Evolutionary conservation across 1,140 invertebrate genomes (phyloP), one percentile per base, ranked within the genome.

Genomic region (Drosophila funebris): DNA sequence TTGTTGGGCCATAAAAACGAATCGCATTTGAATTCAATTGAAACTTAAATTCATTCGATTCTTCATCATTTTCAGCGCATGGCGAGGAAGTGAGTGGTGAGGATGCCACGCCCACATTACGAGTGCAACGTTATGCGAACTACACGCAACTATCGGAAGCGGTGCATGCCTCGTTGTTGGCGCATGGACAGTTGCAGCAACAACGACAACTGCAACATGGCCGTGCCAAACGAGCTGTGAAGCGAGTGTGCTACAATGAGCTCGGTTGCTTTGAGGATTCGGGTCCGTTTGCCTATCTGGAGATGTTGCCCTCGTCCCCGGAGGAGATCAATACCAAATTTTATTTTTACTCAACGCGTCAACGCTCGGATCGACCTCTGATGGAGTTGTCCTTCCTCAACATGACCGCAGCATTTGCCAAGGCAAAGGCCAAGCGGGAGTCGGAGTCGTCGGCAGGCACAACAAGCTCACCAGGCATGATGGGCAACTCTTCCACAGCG

Each of bases 211-310:
- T 48, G 20, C 63, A 50, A 18, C 77, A 66, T 7, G 58, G 74
- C 0, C 85, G 71, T 2, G 33, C 91, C 3, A 94, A 95, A 90
- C 92, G 95, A 67, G 95, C 95, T 8, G 93, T 94, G 11, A 94
- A 95, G 46, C 94, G 95, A 7, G 95, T 98, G 0, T 99, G 98
- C 89, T 99, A 99, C 89, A 95, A 94, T 2, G 96, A 97, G 56
- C 93, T 98, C n/a, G 98, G 98, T 4, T 99, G 98, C 87, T 99
- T 98, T 92, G 96, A 96, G 75, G 97, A 98, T 75, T 95, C 96
- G 1, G 97, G 97, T 0, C 96, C 97, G 0, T 99, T 98, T 91
- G 96, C 96, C 62, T 98, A 98, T 90, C 90, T 98, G 76, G 97
- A 98, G 91, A 96, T 97, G 92, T 91, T 98, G 9, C 98, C 97